Conservation (phyloP, 1,140 invertebrate genomes). For the Bombus confusus region DNA sequence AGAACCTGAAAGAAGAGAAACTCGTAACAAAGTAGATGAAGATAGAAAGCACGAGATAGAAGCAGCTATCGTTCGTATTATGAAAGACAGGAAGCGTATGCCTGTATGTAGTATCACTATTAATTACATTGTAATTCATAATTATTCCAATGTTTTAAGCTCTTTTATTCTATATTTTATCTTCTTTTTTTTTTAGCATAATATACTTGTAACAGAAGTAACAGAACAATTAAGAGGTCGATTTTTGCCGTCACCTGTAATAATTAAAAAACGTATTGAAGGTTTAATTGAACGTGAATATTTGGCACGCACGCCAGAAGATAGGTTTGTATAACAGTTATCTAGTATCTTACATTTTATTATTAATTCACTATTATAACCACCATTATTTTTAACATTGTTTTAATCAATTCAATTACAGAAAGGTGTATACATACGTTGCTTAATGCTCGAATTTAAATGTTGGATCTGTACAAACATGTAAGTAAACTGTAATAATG, state of each 20-base stretch:
- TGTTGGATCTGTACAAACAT: slow-evolving; percentile 81
- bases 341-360: slow-evolving; percentile 8
- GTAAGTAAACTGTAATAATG: slow-evolving; percentile 76
- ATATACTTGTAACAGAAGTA: slow-evolving; percentile 97
- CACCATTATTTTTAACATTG: neutral
- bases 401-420: slow-evolving; percentile 72
- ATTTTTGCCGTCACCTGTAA: slow-evolving; percentile 98
- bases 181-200: slow-evolving; percentile 86
- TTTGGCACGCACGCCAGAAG: slow-evolving; percentile 96
- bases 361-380: neutral
- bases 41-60: slow-evolving; percentile 99
- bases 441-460: slow-evolving; percentile 86
- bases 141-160: neutral
- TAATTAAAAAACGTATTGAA: slow-evolving; percentile 99
- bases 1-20: slow-evolving; percentile 98
- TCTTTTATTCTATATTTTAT: neutral
- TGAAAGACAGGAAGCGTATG: slow-evolving; percentile 99
- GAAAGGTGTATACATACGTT: slow-evolving; percentile 96
- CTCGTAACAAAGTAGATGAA: slow-evolving; percentile 98
- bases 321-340: slow-evolving; percentile 85
- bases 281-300: slow-evolving; percentile 99
- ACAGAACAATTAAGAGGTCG: slow-evolving; percentile 97
- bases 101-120: slow-evolving; percentile 83
- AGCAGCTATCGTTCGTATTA: slow-evolving; percentile 99
- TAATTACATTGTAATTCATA: neutral